Conservation (phyloP, 2,797 vertebrate genomes). For the Lutjanus argentimaculatus region DNA sequence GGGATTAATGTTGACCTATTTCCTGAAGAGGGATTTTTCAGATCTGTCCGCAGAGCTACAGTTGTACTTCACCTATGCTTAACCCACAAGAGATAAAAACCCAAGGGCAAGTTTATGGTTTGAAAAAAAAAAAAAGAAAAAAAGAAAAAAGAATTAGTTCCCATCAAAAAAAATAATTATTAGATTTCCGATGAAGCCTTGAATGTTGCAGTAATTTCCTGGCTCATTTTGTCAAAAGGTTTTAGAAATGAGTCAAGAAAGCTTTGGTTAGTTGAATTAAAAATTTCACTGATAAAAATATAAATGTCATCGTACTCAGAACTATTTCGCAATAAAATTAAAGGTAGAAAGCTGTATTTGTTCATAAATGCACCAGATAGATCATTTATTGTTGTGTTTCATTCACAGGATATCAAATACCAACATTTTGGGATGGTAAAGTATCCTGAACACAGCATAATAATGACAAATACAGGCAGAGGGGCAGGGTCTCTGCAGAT, state of each 20-base stretch:
- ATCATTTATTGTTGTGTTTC: too few relatives aligned
- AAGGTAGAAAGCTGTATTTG: background rate
- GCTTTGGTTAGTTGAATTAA: background rate
- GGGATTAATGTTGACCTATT: slow-evolving; percentile 55
- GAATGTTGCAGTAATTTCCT: background rate
- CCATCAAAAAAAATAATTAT: background rate
- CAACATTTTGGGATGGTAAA: too few relatives aligned
- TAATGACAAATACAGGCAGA: too few relatives aligned
- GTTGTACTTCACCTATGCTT: slow-evolving; percentile 7
- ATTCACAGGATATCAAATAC: too few relatives aligned
- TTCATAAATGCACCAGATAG: too few relatives aligned
- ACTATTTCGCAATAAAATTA: background rate
- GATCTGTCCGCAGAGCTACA: slow-evolving; percentile 27
- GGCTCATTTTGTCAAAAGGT: background rate
- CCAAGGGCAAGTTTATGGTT: background rate
- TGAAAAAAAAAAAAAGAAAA: background rate
- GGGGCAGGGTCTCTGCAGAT: too few relatives aligned
- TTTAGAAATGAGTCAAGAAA: background rate
- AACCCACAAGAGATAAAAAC: background rate
- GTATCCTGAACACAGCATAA: too few relatives aligned
- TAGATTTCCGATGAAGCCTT: background rate
- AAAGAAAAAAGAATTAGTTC: background rate
- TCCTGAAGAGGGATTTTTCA: slow-evolving; percentile 39
- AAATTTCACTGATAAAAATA: background rate
- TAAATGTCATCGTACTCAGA: background rate